phyloP scores from a whole-genome alignment of 2,888 invertebrate genomes.

The Cyaniris semiargus region DNA sequence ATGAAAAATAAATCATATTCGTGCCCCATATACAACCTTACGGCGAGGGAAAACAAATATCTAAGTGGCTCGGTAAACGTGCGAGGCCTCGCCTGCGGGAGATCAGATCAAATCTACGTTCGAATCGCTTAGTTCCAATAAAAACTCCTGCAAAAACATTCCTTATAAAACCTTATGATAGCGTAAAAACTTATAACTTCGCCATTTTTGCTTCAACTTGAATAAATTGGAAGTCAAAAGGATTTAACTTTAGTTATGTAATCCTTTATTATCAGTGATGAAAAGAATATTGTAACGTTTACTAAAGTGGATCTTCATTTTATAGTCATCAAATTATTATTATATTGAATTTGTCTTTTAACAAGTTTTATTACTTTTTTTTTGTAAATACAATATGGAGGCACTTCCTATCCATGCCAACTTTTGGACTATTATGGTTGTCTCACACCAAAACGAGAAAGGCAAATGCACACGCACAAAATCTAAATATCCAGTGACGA shows the following conservation, averaged over 20 bases:
- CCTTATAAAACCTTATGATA: background rate
- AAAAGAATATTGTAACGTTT: no score
- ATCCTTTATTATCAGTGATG: no score
- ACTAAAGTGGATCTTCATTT: background rate
- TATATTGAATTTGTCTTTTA: no score
- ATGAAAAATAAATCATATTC: constrained; percentile 11
- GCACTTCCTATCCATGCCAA: no score
- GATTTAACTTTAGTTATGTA: background rate
- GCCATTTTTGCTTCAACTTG: background rate
- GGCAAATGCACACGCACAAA: no score
- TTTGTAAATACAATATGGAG: no score
- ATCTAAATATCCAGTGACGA: no score
- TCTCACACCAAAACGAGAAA: no score
- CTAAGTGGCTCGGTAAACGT: constrained; percentile 6
- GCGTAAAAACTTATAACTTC: constrained; percentile 10
- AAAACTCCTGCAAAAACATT: constrained; percentile 14
- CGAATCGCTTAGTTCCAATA: constrained; percentile 20
- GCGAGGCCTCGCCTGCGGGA: constrained; percentile 12
- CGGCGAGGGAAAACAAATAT: background rate
- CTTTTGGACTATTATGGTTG: no score
- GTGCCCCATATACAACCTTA: background rate
- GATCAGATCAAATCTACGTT: constrained; percentile 13
- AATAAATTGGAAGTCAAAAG: background rate
- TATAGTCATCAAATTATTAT: no score
- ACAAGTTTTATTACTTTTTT: no score